phyloP scores from a whole-genome alignment of 2,888 invertebrate genomes.

The Alloscopus bannaensis region DNA sequence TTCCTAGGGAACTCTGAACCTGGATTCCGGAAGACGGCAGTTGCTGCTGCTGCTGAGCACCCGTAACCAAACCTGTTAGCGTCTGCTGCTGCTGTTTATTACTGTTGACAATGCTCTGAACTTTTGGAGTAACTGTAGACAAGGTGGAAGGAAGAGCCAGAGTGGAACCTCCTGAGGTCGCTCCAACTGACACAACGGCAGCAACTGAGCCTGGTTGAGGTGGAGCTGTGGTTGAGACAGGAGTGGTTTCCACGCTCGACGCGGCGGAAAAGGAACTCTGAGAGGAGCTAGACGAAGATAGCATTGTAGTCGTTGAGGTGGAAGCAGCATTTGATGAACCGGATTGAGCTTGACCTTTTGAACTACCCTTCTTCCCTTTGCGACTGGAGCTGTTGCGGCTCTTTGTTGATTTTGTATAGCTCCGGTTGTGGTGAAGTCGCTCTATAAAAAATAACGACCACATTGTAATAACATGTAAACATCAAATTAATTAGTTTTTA shows the following conservation, averaged over 20 bases:
- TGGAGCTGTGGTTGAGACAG: no score
- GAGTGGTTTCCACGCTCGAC: slow-evolving; percentile 10
- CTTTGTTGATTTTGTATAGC: slow-evolving; percentile 73
- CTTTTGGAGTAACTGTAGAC: slow-evolving; percentile 33
- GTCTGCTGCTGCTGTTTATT: slow-evolving; percentile 14
- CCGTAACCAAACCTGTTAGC: slow-evolving; percentile 34
- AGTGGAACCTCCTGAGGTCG: neutral
- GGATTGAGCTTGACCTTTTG: slow-evolving; percentile 27
- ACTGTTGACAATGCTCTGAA: slow-evolving; percentile 29
- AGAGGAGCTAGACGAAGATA: slow-evolving; percentile 34
- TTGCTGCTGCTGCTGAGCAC: slow-evolving; percentile 22
- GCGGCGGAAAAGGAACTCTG: slow-evolving; percentile 30
- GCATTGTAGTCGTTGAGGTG: slow-evolving; percentile 3
- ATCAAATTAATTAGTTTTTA: slow-evolving; percentile 29
- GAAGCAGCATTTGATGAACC: neutral
- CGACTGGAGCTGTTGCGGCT: slow-evolving; percentile 68
- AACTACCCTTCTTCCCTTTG: slow-evolving; percentile 66
- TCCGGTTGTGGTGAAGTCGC: slow-evolving; percentile 72
- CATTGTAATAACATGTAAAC: neutral
- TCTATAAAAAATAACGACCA: slow-evolving; percentile 59
- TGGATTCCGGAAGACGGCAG: slow-evolving; percentile 15
- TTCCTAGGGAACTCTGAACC: slow-evolving; percentile 9
- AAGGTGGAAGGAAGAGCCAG: slow-evolving; percentile 34
- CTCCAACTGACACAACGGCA: no score
- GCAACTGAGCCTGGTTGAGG: no score